phyloP scores from a whole-genome alignment of 2,113 vertebrate species.

The Rhabdornis inornatus region DNA sequence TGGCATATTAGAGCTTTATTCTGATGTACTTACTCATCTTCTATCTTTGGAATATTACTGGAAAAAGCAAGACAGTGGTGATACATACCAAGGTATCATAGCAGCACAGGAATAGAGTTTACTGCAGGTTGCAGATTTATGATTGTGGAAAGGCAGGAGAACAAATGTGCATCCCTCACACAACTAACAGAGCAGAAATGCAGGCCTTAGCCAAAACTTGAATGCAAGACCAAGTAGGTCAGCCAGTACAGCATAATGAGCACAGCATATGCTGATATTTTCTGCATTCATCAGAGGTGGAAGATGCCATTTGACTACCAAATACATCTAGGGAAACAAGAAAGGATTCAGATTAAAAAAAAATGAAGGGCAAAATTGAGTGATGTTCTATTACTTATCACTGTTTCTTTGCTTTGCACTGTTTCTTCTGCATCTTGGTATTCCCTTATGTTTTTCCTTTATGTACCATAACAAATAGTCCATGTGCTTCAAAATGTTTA shows the following conservation, averaged over 20 bases:
- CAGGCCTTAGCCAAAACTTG: background rate
- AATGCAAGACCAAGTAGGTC: background rate
- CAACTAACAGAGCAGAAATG: background rate
- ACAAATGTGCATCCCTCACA: background rate
- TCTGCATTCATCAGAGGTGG: background rate
- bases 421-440: background rate
- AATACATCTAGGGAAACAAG: background rate
- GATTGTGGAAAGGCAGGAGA: background rate
- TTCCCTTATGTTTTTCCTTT: background rate
- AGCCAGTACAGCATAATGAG: background rate
- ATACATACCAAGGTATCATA: background rate
- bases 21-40: background rate
- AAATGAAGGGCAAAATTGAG: background rate
- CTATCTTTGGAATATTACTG: background rate
- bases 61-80: background rate
- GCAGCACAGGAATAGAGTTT: background rate
- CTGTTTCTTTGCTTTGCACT: background rate
- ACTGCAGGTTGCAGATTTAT: background rate
- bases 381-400: background rate
- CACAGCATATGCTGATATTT: background rate
- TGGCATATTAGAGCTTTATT: background rate
- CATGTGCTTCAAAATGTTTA: background rate
- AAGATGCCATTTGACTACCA: background rate
- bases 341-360: background rate
- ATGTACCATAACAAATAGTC: background rate